phyloP scores from a whole-genome alignment of 2,888 invertebrate genomes.

The Mayetiola destructor region DNA sequence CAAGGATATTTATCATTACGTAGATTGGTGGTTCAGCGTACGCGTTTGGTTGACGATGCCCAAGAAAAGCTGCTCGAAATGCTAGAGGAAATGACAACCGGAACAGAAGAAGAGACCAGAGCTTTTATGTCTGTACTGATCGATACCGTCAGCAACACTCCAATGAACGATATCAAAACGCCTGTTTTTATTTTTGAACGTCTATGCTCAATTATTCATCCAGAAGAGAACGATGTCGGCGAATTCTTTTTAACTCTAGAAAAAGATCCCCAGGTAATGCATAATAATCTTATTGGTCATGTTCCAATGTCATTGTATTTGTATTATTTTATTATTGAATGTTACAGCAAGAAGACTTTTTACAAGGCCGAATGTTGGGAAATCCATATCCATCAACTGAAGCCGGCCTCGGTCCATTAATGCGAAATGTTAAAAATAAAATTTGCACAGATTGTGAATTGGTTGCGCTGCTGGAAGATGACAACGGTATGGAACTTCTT shows the following conservation, averaged over 20 bases:
- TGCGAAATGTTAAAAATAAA: constrained; percentile 98
- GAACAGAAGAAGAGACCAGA: constrained; percentile 88
- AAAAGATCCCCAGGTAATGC: constrained; percentile 94
- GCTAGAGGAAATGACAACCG: constrained; percentile 88
- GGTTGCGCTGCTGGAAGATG: constrained; percentile 93
- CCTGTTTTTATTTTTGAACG: constrained; percentile 97
- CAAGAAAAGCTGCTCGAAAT: constrained; percentile 86
- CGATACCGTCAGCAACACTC: constrained; percentile 84
- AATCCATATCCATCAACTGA: constrained; percentile 94
- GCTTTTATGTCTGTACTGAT: constrained; percentile 97
- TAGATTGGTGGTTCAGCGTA: constrained; percentile 84
- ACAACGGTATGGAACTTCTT: constrained; percentile 94
- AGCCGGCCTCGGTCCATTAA: constrained; percentile 86
- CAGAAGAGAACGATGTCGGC: constrained; percentile 91
- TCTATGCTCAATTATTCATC: constrained; percentile 91
- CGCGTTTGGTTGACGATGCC: constrained; percentile 88
- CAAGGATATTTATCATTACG: constrained; percentile 87
- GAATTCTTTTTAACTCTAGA: constrained; percentile 94
- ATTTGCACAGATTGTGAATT: constrained; percentile 96
- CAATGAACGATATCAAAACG: constrained; percentile 81
- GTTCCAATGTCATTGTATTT: too few species aligned
- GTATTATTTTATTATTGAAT: too few species aligned
- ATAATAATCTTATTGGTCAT: too few species aligned
- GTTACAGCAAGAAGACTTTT: constrained; percentile 98
- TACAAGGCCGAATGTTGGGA: constrained; percentile 89